Evolutionary conservation across 1,140 invertebrate species (phyloP), one percentile per base, ranked within the genome.

Genomic region (Sinella curviseta): DNA sequence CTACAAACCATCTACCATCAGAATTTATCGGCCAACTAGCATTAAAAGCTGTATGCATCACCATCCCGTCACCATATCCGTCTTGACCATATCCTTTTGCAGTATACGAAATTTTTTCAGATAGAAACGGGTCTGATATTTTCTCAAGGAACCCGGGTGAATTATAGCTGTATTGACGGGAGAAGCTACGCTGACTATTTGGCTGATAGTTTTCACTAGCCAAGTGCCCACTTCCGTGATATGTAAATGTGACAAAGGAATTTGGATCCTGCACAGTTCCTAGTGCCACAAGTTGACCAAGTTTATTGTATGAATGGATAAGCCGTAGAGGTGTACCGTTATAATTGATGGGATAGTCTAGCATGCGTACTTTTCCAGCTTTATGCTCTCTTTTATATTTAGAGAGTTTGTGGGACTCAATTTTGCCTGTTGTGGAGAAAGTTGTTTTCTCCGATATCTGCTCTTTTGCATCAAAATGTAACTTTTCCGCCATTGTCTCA

Each of bases 21-120:
- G 74, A 36, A 12, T 48, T 48, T 48, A 12, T 20, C 39, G 39
- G 39, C 74, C 79, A 80, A 1, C 54, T 28, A 0, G 79, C 79
- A 34, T 77, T 74, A 28, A 77, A 77, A 12, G n/a, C 34, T n/a
- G 76, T 24, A 3, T 34, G 3, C 79, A 80, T 80, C 2, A 80
- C 65, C 1, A 80, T 73, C 0, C 79, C 79, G 26, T 80, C 79
- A 20, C 79, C 79, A 28, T 8, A 80, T 26, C 76, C 79, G 30
- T 2, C 4, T n/a, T 80, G 79, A 4, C 79, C 79, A 35, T 80
- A 80, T 4, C 79, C 79, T 0, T 36, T 55, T 3, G 28, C 24
- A 0, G 39, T 73, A 60, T 67, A 80, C n/a, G 1, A 1, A 1
- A 77, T 28, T 28, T 1, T 33, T 70, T 77, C 26, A 20, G 75